Conservation (phyloP, 2,113 vertebrate species). For the Tychaedon coryphoeus region DNA sequence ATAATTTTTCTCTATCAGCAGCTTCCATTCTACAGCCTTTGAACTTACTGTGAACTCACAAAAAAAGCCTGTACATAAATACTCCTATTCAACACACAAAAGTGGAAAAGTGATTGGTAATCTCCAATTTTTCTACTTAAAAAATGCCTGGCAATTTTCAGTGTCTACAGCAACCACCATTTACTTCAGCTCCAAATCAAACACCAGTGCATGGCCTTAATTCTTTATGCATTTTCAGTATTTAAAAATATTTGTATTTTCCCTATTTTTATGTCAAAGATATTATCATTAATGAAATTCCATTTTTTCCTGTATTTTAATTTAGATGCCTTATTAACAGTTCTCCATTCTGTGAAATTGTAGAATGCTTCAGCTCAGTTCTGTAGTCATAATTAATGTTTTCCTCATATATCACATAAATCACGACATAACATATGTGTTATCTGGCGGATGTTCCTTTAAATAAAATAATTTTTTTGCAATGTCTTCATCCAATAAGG, state of each 20-base stretch:
- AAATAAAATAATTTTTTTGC: background rate
- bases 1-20: background rate
- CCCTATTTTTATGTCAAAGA: background rate
- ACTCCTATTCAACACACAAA: background rate
- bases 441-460: background rate
- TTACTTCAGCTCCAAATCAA: background rate
- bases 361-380: background rate
- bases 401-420: background rate
- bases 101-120: background rate
- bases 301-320: background rate
- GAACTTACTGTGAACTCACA: background rate
- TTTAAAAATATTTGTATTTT: background rate
- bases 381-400: background rate
- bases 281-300: background rate
- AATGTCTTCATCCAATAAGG: background rate
- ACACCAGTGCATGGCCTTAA: background rate
- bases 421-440: background rate
- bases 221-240: background rate
- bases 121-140: background rate
- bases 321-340: background rate
- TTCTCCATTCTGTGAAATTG: background rate
- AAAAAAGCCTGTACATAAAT: background rate
- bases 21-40: background rate
- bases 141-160: background rate
- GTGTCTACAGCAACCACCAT: background rate